Base-by-base conservation (phyloP, 2,888 invertebrate genomes). In the Nowickia ferox region DNA sequence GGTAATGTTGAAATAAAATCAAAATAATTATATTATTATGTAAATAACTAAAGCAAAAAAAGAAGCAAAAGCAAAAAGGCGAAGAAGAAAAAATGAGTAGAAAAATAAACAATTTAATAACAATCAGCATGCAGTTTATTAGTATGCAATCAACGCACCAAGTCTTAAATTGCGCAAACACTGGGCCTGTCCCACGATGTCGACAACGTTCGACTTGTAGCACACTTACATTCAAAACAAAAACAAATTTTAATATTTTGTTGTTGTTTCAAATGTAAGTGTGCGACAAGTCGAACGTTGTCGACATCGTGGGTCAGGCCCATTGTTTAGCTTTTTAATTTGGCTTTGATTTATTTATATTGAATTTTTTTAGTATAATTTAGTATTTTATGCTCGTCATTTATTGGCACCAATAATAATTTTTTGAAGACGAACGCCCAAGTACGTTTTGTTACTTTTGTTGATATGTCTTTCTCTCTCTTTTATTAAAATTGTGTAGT, bases 121-220 rank as follows among this genome's bases (percentile, higher is more conserved):
- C 8, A 48, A 77, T 68, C 48, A 48, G 15, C n/a, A 17, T 55
- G 44, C 65, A 84, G 30, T 30, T 30, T 69, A 82, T 86, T 86
- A 65, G 65, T 83, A 86, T 86, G 78, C 86, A 79, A 79, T 76
- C 75, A 79, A 83, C 79, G 83, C 46, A 76, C 79, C 17, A 57
- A 79, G 63, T 72, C 74, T 76, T 85, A 77, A 74, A 71, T 86
- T 86, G 76, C 86, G 86, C 79, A 86, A 83, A 79, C 55, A n/a
- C n/a, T n/a, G n/a, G n/a, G n/a, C n/a, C n/a, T n/a, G n/a, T n/a
- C n/a, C n/a, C n/a, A n/a, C n/a, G n/a, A n/a, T n/a, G n/a, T n/a
- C n/a, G n/a, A n/a, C n/a, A n/a, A n/a, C n/a, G n/a, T n/a, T n/a
- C n/a, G n/a, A n/a, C n/a, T n/a, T n/a, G n/a, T n/a, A n/a, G n/a